Conservation (phyloP, 2,888 invertebrate species). For the Vanessa cardui region DNA sequence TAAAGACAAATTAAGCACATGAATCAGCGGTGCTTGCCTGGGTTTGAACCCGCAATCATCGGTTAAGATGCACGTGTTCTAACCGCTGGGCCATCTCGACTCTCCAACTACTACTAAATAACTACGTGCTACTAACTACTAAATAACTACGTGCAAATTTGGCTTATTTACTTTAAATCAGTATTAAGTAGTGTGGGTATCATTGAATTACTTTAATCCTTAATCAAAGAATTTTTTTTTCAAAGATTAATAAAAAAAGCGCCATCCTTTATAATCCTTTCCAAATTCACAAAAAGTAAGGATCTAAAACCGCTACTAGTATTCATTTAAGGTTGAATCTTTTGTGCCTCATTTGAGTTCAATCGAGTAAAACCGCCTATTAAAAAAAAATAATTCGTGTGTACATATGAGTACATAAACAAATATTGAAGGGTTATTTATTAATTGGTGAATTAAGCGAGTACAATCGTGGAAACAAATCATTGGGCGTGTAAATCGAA, state of each 20-base stretch:
- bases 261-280: slow-evolving; percentile 1
- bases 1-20: too few relatives aligned
- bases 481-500: slow-evolving; percentile 78
- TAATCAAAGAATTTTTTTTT: neutral
- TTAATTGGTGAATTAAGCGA: slow-evolving; percentile 69
- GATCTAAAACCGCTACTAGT: slow-evolving; percentile 18
- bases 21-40: too few relatives aligned
- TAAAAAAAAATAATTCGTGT: slow-evolving; percentile 59
- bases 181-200: neutral
- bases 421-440: slow-evolving; percentile 68
- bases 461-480: slow-evolving; percentile 72
- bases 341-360: slow-evolving; percentile 54
- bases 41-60: too few relatives aligned
- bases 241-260: neutral
- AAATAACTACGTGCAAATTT: too few relatives aligned
- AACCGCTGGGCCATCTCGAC: too few relatives aligned
- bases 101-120: too few relatives aligned
- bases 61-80: too few relatives aligned
- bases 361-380: slow-evolving; percentile 67
- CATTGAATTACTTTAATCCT: too few relatives aligned
- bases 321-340: slow-evolving; percentile 12
- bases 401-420: slow-evolving; percentile 68
- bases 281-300: slow-evolving; percentile 15
- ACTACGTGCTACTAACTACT: too few relatives aligned
- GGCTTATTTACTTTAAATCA: too few relatives aligned